These are phyloP conservation scores for Rattus rattus DNA, from an alignment of 2,113 vertebrate species.

Conservation along the genomic window DNA sequence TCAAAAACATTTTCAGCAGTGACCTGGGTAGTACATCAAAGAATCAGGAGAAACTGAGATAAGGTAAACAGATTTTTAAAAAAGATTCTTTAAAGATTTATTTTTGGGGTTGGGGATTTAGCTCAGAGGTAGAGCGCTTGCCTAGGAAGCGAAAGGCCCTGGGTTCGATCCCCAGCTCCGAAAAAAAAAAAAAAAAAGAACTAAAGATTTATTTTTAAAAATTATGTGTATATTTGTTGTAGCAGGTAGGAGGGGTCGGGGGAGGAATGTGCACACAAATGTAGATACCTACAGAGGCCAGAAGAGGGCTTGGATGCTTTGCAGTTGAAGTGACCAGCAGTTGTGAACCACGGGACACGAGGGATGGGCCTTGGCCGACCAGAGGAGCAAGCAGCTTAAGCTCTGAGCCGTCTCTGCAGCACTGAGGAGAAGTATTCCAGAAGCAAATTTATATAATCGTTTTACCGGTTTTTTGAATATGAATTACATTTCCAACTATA, in stretches of 20 bases:
- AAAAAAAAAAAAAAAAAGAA: no score
- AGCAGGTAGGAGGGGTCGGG: background rate
- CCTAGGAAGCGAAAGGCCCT: no score
- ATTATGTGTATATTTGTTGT: background rate
- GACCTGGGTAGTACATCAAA: background rate
- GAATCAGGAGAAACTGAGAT: background rate
- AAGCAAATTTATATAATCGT: background rate
- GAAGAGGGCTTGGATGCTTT: background rate
- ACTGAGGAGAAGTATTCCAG: background rate
- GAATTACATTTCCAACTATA: slow-evolving; percentile 28
- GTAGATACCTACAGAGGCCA: background rate
- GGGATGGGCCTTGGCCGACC: no score
- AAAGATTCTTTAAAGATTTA: background rate
- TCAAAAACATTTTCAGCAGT: slow-evolving; percentile 3
- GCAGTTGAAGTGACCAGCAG: background rate
- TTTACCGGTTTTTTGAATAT: slow-evolving; percentile 60
- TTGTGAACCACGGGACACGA: no score
- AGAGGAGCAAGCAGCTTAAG: background rate
- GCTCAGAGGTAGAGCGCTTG: no score
- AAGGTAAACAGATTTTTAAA: background rate
- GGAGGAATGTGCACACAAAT: background rate
- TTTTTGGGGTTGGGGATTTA: no score
- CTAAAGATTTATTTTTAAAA: background rate
- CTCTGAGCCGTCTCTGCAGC: background rate
- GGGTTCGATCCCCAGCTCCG: no score